phyloP scores from a whole-genome alignment of 2,888 invertebrate genomes.

The Drosophila lacicola region DNA sequence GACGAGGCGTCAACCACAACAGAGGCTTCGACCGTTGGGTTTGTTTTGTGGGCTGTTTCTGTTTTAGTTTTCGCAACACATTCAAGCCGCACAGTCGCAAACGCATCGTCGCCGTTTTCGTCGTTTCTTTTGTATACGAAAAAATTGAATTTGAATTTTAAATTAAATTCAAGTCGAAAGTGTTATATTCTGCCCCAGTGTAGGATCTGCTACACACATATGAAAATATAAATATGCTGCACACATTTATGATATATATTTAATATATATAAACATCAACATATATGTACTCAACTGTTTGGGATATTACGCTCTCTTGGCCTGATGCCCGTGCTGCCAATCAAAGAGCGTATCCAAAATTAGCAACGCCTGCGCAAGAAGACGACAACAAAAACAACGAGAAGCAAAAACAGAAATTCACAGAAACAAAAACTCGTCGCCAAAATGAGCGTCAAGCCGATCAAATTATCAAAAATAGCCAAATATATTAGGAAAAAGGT shows the following conservation, averaged over 20 bases:
- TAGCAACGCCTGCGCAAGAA: constrained; percentile 58
- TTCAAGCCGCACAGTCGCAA: constrained; percentile 72
- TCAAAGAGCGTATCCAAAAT: constrained; percentile 59
- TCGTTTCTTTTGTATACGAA: constrained; percentile 40
- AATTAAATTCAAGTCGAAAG: neutral
- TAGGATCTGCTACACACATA: neutral
- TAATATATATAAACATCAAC: neutral
- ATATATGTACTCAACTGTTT: constrained; percentile 20
- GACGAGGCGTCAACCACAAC: constrained; percentile 34
- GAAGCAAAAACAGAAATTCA: constrained; percentile 26
- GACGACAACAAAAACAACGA: constrained; percentile 7
- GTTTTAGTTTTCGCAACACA: constrained; percentile 78
- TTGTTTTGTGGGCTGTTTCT: constrained; percentile 55
- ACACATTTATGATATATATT: neutral
- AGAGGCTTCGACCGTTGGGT: constrained; percentile 51
- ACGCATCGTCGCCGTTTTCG: constrained; percentile 24
- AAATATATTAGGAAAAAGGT: constrained; percentile 85
- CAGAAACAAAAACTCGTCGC: constrained; percentile 40
- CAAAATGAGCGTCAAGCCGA: constrained; percentile 83
- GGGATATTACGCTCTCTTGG: constrained; percentile 40
- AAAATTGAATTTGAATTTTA: constrained; percentile 3
- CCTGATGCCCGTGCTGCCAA: constrained; percentile 30
- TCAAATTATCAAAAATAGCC: constrained; percentile 84
- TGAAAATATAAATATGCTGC: neutral
- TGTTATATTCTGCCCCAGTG: constrained; percentile 30